Evolutionary conservation across 1,140 invertebrate genomes (phyloP), one percentile per base, ranked within the genome.

Genomic region (Brachionus sp.): DNA sequence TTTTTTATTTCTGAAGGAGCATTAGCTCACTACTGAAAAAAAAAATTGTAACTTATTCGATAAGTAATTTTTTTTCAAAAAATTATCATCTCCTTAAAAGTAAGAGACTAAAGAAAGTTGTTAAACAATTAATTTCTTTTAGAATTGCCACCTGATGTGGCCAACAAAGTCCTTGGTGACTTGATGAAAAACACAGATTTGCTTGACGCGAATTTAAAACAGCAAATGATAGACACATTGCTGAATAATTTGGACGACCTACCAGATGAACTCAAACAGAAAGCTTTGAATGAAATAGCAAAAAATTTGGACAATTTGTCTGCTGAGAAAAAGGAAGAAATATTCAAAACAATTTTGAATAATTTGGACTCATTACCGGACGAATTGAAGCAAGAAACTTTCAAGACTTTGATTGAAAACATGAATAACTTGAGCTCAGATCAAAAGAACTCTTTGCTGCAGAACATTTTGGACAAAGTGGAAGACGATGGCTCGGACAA

Each of bases 271-370:
- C 37, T 80, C 3, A 80, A 80, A 66, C 77, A 80, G 57, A 19
- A 35, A 25, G 37, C 77, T 13, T 42, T 80, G 33, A 57, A 42
- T 5, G 77, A 57, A 66, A 39, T 80, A 13, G 50, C 50, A 0
- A 57, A 33, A 19, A 80, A 80, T 80, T 66, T 80, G 25, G 77
- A 80, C 33, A 53, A 80, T 66, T 25, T 80, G 25, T 80, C 77
- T 9, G 46, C 77, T 29, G 77, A 80, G 23, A 37, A 62, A 57
- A 80, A 80, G 13, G 50, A 80, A 50, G 62, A 80, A 57, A 66
- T 80, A 29, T 80, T 80, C 77, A 80, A 80, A 19, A 62, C 33
- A 33, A 80, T 80, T 66, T 39, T 80, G 12, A 80, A 57, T 19
- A 80, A 80, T 23, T 23, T 80, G n/a, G 77, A 80, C 29, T 57